A percentile compares a stretch with the other conserved stretches of the same genome.
Conservation (phyloP, 64 coral and sea anemone species). For the Orbicella faveolata region DNA sequence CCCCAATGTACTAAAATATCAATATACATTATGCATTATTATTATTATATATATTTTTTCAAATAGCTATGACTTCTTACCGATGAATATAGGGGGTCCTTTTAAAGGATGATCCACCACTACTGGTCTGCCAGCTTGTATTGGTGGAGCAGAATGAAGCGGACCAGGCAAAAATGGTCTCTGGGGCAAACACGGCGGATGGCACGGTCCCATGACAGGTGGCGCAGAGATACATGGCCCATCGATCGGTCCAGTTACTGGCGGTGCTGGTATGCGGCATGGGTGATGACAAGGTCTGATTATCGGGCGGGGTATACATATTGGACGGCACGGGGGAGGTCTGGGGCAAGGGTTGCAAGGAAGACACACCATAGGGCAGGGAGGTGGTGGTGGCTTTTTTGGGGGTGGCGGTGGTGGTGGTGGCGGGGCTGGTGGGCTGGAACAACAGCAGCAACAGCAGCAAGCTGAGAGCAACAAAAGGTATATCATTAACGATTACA, state of each 20-base stretch:
- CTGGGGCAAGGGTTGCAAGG: slow-evolving; percentile 12
- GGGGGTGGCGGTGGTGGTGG: slow-evolving; percentile 20
- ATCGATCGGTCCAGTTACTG: neutral
- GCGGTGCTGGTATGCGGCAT: slow-evolving; percentile 23
- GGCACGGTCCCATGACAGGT: slow-evolving; percentile 21
- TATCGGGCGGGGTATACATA: slow-evolving; percentile 12
- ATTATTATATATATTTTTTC: neutral
- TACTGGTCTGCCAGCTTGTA: neutral
- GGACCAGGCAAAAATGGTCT: neutral
- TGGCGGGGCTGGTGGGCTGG: slow-evolving; percentile 8
- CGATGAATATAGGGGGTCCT: slow-evolving; percentile 37
- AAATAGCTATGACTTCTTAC: neutral
- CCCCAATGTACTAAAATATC: too few species aligned
- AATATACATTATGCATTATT: too few species aligned
- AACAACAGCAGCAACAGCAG: slow-evolving; percentile 12
- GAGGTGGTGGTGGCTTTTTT: slow-evolving; percentile 3
- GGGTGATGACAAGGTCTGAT: neutral
- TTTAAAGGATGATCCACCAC: slow-evolving; percentile 25
- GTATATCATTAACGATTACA: neutral
- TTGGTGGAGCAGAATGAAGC: neutral
- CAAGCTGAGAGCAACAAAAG: neutral
- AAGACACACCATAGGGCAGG: slow-evolving; percentile 14
- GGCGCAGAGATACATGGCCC: slow-evolving; percentile 3
- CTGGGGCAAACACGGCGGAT: slow-evolving; percentile 26
- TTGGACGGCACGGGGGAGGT: slow-evolving; percentile 13